Percentiles rank a stretch among this genome's conserved stretches.
Conservation (phyloP, 2,888 invertebrate genomes). For the Fragum whitleyi region DNA sequence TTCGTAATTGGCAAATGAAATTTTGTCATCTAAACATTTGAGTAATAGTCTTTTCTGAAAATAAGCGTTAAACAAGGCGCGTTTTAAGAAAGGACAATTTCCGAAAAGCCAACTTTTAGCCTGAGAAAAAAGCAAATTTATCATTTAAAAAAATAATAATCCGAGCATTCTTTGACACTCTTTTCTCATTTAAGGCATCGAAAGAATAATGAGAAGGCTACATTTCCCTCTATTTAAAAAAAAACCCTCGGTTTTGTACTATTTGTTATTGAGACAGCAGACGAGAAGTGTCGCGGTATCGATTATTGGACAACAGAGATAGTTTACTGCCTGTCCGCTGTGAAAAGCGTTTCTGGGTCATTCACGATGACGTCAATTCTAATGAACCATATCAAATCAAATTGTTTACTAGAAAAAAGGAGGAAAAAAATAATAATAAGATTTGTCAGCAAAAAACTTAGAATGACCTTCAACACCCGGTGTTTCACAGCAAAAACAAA, state of each 20-base stretch:
- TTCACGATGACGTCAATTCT: slow-evolving; percentile 33
- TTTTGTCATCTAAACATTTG: too few species aligned
- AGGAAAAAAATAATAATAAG: not conserved
- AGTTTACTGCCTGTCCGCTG: not conserved
- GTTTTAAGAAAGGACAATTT: too few species aligned
- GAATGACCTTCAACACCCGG: not conserved
- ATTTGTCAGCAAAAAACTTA: not conserved
- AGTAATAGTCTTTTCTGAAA: too few species aligned
- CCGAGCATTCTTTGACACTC: too few species aligned
- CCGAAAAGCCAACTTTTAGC: too few species aligned
- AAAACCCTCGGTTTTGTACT: not conserved
- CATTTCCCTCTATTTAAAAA: not conserved
- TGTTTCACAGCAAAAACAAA: not conserved
- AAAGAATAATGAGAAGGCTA: too few species aligned
- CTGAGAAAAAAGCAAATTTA: too few species aligned
- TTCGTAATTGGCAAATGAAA: too few species aligned
- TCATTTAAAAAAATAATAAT: too few species aligned
- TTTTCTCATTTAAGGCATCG: too few species aligned
- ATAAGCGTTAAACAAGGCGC: too few species aligned
- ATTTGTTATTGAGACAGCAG: not conserved
- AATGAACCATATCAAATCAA: slow-evolving; percentile 25
- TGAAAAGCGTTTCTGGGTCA: slow-evolving; percentile 5
- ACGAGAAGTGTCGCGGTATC: not conserved
- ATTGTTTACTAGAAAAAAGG: not conserved
- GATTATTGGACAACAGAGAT: not conserved